Evolutionary conservation across 2,888 invertebrate species (phyloP).

Genomic region (Iphiclides podalirius): DNA sequence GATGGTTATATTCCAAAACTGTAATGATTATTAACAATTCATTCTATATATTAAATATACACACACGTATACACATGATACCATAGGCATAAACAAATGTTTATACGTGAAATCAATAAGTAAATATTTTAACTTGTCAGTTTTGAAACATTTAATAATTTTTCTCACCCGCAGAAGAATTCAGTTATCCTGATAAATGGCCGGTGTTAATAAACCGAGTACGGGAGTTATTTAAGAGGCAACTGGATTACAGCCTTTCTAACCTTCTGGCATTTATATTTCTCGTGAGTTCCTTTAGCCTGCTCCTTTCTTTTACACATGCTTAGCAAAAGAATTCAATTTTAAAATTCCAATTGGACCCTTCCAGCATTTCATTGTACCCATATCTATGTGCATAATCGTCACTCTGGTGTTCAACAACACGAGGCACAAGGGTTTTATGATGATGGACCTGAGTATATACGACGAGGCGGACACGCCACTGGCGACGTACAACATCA

Average conservation of each 20-base stretch:
- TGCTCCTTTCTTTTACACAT: not conserved
- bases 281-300: constrained; percentile 21
- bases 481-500: constrained; percentile 6
- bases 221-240: constrained; percentile 22
- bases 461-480: constrained; percentile 9
- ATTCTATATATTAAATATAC: too few relatives aligned
- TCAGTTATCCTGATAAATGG: not conserved
- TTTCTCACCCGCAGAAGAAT: too few relatives aligned
- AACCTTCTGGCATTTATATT: constrained; percentile 15
- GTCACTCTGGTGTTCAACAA: constrained; percentile 24
- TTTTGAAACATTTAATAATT: too few relatives aligned
- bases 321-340: too few relatives aligned
- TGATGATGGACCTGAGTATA: too few relatives aligned
- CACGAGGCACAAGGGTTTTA: too few relatives aligned
- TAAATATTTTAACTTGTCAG: too few relatives aligned
- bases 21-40: too few relatives aligned
- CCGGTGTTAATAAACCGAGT: constrained; percentile 7
- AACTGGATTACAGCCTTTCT: constrained; percentile 20
- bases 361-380: constrained; percentile 28
- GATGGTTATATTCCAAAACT: too few relatives aligned
- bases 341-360: not conserved
- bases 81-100: too few relatives aligned
- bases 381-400: constrained; percentile 18
- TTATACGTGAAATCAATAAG: too few relatives aligned
- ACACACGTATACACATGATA: too few relatives aligned